These are phyloP conservation scores for Novumbra hubbsi DNA, from an alignment of 2,797 vertebrate species.

Conservation along the genomic window DNA sequence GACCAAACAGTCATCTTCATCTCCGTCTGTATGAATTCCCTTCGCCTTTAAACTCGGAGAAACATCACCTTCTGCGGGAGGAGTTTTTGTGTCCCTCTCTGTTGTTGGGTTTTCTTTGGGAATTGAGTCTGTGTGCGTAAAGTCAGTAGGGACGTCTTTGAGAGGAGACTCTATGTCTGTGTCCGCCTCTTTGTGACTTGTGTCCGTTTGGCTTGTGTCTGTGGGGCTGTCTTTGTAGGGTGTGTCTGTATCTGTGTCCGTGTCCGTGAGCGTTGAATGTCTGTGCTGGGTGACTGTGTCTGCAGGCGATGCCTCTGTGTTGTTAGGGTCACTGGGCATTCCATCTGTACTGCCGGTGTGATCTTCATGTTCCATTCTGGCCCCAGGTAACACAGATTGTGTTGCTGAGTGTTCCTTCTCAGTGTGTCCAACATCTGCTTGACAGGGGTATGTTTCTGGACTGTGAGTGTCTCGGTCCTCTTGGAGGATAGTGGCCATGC, in stretches of 20 bases:
- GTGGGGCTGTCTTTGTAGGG: not conserved
- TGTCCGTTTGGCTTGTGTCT: not conserved
- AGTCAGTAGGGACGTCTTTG: not conserved
- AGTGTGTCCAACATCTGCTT: not conserved
- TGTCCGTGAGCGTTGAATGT: not conserved
- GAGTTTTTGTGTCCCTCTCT: not conserved
- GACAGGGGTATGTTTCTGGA: not conserved
- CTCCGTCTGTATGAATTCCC: slow-evolving; percentile 15
- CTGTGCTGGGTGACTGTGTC: not conserved
- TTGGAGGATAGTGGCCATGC: slow-evolving; percentile 45
- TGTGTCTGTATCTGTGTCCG: slow-evolving; percentile 12
- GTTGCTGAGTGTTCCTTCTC: not conserved
- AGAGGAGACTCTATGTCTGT: not conserved
- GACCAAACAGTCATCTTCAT: slow-evolving; percentile 6
- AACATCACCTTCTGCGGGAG: slow-evolving; percentile 48
- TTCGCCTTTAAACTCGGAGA: slow-evolving; percentile 5
- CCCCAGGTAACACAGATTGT: not conserved
- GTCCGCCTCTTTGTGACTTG: not conserved
- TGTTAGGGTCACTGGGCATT: not conserved
- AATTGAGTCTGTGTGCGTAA: not conserved
- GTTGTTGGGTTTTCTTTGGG: not conserved
- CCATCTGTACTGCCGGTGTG: not conserved
- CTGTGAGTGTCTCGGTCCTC: not conserved
- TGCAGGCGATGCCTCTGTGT: not conserved
- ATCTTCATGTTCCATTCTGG: not conserved